Conservation (phyloP, 1,140 invertebrate genomes). For the Solenopsis invicta region DNA sequence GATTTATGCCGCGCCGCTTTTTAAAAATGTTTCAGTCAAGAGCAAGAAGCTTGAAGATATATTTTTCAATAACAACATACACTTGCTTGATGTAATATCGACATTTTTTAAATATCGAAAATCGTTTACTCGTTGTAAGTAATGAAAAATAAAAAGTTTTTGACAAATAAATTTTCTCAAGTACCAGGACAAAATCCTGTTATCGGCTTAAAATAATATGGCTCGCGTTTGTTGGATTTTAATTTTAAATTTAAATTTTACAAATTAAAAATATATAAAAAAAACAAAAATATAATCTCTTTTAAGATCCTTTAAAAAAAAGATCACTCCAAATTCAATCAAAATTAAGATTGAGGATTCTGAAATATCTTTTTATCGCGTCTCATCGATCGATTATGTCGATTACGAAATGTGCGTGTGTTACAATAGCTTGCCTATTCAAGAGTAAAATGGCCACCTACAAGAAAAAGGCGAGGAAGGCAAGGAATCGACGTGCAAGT, state of each 20-base stretch:
- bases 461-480: slow-evolving; percentile 42
- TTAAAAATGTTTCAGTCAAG: slow-evolving; percentile 57
- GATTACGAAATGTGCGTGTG: neutral
- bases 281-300: neutral
- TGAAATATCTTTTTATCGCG: neutral
- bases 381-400: neutral
- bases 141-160: neutral
- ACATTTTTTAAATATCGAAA: neutral
- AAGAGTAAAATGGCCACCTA: slow-evolving; percentile 38
- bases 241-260: neutral
- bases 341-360: neutral
- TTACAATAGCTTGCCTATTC: slow-evolving; percentile 11
- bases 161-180: neutral
- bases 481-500: slow-evolving; percentile 61
- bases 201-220: neutral
- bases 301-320: neutral
- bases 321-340: neutral
- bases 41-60: neutral
- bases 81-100: neutral
- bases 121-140: neutral
- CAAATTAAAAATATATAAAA: neutral
- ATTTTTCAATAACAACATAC: neutral
- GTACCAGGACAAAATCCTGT: neutral
- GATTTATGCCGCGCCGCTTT: slow-evolving; percentile 76
- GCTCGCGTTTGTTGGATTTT: neutral